Evolutionary conservation across 2,113 vertebrate species (phyloP).

Genomic region (Bothrops jararaca): DNA sequence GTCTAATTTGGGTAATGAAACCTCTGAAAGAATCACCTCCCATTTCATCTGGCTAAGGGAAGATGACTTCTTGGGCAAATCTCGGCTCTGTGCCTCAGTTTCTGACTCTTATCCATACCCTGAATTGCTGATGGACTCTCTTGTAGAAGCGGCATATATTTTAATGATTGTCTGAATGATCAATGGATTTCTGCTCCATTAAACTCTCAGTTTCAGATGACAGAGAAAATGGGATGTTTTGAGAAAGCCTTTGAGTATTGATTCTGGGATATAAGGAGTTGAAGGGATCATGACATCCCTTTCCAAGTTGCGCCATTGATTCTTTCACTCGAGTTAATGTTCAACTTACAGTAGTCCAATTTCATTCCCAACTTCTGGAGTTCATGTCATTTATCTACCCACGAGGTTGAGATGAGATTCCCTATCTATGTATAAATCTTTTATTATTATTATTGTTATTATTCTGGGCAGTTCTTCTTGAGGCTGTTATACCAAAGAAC

Average conservation of each 20-base stretch:
- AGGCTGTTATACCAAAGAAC: neutral
- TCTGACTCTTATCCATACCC: neutral
- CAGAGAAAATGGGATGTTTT: neutral
- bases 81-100: neutral
- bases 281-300: neutral
- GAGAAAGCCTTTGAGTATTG: neutral
- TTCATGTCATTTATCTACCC: neutral
- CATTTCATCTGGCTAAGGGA: neutral
- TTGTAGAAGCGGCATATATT: neutral
- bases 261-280: neutral
- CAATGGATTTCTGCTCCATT: rapidly evolving
- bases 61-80: neutral
- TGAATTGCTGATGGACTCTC: neutral
- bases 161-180: neutral
- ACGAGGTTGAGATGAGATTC: neutral
- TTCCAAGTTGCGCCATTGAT: neutral
- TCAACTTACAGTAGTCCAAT: neutral
- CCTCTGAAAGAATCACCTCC: neutral
- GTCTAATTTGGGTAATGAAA: neutral
- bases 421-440: neutral
- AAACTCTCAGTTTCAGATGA: rapidly evolving
- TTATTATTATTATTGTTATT: neutral
- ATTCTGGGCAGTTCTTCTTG: neutral
- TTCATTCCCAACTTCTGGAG: neutral
- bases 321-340: neutral